These are phyloP conservation scores for Hemithea aestivaria DNA, from an alignment of 2,888 invertebrate species.

Conservation along the genomic window DNA sequence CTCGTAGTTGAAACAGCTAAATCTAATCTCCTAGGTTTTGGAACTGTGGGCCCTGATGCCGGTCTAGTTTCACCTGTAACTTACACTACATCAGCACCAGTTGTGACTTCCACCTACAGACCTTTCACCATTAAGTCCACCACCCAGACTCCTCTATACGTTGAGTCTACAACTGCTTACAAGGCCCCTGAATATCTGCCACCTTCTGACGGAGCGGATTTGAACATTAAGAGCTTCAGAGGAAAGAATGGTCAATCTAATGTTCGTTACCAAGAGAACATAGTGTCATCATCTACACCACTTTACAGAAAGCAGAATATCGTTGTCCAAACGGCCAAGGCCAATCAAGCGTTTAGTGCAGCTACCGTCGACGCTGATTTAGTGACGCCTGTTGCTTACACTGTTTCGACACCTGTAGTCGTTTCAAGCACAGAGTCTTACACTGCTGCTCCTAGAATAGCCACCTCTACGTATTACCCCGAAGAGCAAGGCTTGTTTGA, in stretches of 20 bases:
- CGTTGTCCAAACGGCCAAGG: conserved; percentile 60
- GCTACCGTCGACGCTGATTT: conserved; percentile 58
- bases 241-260: conserved; percentile 39
- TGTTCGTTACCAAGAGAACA: conserved; percentile 46
- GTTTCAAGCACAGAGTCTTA: conserved; percentile 46
- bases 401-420: conserved; percentile 50
- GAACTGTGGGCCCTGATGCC: conserved; percentile 68
- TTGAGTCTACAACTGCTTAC: conserved; percentile 48
- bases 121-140: conserved; percentile 47
- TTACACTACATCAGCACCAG: conserved; percentile 53
- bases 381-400: conserved; percentile 54
- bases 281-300: conserved; percentile 38
- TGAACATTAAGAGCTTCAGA: conserved; percentile 45
- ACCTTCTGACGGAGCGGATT: conserved; percentile 43
- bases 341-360: conserved; percentile 57
- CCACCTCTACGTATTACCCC: conserved; percentile 55
- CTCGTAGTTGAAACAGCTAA: conserved; percentile 66
- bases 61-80: conserved; percentile 58
- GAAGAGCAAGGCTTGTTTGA: conserved; percentile 60
- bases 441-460: conserved; percentile 36
- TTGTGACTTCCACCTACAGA: conserved; percentile 44
- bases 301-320: conserved; percentile 55
- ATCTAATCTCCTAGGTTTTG: conserved; percentile 65
- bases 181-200: conserved; percentile 60
- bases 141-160: conserved; percentile 36